Evolutionary conservation across 2,888 invertebrate genomes (phyloP).

Genomic region (Euspilapteryx auroguttella): DNA sequence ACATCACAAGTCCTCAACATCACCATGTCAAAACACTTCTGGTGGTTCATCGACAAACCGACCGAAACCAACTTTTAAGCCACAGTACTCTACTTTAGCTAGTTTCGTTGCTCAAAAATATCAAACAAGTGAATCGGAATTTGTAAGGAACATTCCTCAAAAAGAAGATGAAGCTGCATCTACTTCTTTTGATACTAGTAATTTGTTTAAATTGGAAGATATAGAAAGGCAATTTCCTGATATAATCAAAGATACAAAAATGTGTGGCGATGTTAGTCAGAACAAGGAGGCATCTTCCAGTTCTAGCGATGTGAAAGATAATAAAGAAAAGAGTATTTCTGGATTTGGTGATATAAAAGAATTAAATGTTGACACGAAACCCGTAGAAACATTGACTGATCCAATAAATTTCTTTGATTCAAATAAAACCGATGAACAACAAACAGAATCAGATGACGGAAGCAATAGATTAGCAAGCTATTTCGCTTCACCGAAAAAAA

Average conservation of each 20-base stretch:
- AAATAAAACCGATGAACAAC: slow-evolving; percentile 2
- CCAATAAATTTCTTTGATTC: slow-evolving; percentile 28
- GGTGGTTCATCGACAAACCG: not conserved
- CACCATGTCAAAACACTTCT: slow-evolving; percentile 20
- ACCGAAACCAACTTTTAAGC: not conserved
- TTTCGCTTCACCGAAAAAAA: slow-evolving; percentile 33
- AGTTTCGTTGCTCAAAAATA: not conserved
- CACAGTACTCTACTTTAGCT: not conserved
- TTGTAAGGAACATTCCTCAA: not conserved
- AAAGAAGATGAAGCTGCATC: not conserved
- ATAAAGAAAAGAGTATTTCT: too few relatives aligned
- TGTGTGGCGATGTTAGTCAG: not conserved
- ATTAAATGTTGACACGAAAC: too few relatives aligned
- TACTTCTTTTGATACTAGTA: not conserved
- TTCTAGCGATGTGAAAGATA: too few relatives aligned
- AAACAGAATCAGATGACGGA: slow-evolving; percentile 9
- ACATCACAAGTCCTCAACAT: slow-evolving; percentile 27
- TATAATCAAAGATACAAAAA: not conserved
- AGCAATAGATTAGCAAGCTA: slow-evolving; percentile 44
- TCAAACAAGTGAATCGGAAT: not conserved
- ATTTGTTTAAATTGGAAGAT: too few relatives aligned
- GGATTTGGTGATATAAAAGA: too few relatives aligned
- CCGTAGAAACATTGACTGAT: slow-evolving; percentile 24
- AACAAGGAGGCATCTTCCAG: too few relatives aligned
- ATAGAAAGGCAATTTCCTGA: not conserved